These are phyloP conservation scores for Ectemnius continuus DNA, from an alignment of 2,888 invertebrate species.

Conservation along the genomic window DNA sequence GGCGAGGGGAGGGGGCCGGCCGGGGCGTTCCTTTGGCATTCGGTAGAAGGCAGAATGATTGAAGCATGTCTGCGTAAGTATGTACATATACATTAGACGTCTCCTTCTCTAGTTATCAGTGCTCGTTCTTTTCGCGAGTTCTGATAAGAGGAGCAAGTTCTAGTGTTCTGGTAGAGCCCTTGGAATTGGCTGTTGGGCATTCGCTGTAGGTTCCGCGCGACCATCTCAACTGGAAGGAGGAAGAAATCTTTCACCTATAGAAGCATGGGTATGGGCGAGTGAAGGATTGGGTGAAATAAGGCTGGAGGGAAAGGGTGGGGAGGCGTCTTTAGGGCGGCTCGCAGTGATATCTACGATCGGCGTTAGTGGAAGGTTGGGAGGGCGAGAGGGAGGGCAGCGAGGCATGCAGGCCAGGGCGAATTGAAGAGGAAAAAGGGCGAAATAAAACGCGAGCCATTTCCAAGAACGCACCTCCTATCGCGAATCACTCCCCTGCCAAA, in stretches of 20 bases:
- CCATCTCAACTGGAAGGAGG: too few species aligned
- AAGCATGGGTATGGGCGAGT: not conserved
- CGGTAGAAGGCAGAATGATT: slow-evolving; percentile 7
- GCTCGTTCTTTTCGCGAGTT: slow-evolving; percentile 54
- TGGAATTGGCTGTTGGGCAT: too few species aligned
- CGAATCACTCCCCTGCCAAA: slow-evolving; percentile 65
- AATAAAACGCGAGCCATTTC: slow-evolving; percentile 61
- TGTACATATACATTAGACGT: too few species aligned
- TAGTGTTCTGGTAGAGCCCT: too few species aligned
- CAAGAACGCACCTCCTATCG: slow-evolving; percentile 60
- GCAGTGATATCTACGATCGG: slow-evolving; percentile 67
- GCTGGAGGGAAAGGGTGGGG: slow-evolving; percentile 7
- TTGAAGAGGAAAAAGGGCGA: slow-evolving; percentile 61
- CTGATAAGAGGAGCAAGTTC: slow-evolving; percentile 37
- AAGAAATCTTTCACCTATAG: too few species aligned
- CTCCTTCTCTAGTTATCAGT: slow-evolving; percentile 47
- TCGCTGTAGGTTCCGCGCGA: too few species aligned
- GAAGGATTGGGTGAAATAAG: slow-evolving; percentile 1
- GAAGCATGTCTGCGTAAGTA: too few species aligned
- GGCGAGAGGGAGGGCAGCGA: slow-evolving; percentile 26
- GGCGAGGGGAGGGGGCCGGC: too few species aligned
- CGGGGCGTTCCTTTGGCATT: slow-evolving; percentile 58
- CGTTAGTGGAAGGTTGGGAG: slow-evolving; percentile 37
- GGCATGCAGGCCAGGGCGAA: slow-evolving; percentile 44
- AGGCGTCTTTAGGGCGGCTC: slow-evolving; percentile 59